Percentiles rank a stretch among this genome's conserved stretches.
These are phyloP conservation scores for Acronicta alni DNA, from an alignment of 2,888 invertebrate species.

Conservation along the genomic window DNA sequence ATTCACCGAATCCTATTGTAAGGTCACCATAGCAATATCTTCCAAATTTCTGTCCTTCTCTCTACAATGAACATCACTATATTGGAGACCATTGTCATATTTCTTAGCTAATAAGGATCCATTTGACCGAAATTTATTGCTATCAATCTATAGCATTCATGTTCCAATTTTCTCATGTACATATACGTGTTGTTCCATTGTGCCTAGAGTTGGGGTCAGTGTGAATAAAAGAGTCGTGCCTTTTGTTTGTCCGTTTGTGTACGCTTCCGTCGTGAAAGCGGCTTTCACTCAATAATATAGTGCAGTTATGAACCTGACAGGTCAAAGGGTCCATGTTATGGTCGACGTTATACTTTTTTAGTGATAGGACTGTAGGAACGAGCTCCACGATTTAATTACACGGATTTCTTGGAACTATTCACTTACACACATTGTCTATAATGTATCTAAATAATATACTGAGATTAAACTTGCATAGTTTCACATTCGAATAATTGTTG, in stretches of 20 bases:
- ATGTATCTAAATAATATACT: too few relatives aligned
- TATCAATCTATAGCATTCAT: slow-evolving; percentile 13
- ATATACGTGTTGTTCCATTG: slow-evolving; percentile 35
- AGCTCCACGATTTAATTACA: not conserved
- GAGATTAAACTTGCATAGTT: too few relatives aligned
- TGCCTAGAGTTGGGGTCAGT: slow-evolving; percentile 62
- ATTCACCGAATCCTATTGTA: not conserved
- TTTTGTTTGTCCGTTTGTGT: slow-evolving; percentile 67
- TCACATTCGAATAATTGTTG: too few relatives aligned
- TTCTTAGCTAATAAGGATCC: too few relatives aligned
- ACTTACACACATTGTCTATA: too few relatives aligned
- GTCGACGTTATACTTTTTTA: slow-evolving; percentile 12
- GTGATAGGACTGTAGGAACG: slow-evolving; percentile 7
- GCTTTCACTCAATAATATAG: slow-evolving; percentile 76
- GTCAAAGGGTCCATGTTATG: slow-evolving; percentile 68
- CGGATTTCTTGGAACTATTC: too few relatives aligned
- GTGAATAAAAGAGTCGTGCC: slow-evolving; percentile 68
- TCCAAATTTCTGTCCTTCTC: too few relatives aligned
- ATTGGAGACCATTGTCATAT: too few relatives aligned
- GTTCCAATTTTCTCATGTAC: slow-evolving; percentile 29
- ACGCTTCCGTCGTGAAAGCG: slow-evolving; percentile 75
- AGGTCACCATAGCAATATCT: too few relatives aligned
- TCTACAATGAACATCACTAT: too few relatives aligned
- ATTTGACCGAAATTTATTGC: too few relatives aligned
- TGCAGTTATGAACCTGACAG: slow-evolving; percentile 65